These are phyloP conservation scores for Scaptomyza tumidula DNA, from an alignment of 2,888 invertebrate species.

Conservation along the genomic window DNA sequence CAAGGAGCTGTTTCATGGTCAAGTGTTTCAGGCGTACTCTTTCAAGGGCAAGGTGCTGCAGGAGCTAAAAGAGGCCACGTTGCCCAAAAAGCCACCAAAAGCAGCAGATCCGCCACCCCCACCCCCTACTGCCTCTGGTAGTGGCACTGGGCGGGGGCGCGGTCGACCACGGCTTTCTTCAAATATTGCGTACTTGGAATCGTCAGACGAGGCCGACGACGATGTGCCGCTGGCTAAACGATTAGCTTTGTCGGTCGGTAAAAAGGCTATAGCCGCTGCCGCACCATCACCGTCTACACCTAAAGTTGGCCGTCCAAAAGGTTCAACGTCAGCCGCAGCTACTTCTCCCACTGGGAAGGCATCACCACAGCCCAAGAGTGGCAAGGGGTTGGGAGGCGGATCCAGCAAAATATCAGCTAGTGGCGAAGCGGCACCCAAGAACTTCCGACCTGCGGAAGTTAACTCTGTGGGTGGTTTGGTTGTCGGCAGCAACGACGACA, in stretches of 20 bases:
- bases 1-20: constrained; percentile 88
- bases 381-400: constrained; percentile 46
- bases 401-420: constrained; percentile 29
- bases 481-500: constrained; percentile 86
- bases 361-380: constrained; percentile 58
- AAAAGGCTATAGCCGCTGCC: constrained; percentile 53
- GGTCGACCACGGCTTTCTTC: constrained; percentile 67
- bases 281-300: constrained; percentile 19
- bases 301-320: constrained; percentile 54
- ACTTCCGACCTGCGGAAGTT: constrained; percentile 88
- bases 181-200: constrained; percentile 81
- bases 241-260: constrained; percentile 75
- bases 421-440: constrained; percentile 64
- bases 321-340: constrained; percentile 14
- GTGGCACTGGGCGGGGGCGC: constrained; percentile 65
- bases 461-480: constrained; percentile 90
- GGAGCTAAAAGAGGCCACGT: constrained; percentile 81
- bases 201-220: constrained; percentile 84
- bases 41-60: constrained; percentile 85
- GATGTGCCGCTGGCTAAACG: constrained; percentile 85
- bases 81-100: constrained; percentile 80
- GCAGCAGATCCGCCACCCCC: constrained; percentile 63
- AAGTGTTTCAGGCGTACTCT: constrained; percentile 88
- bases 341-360: constrained; percentile 56
- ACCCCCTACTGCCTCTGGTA: constrained; percentile 13